Base-by-base conservation (phyloP, 2,797 vertebrate species). In the Pterois miles region DNA sequence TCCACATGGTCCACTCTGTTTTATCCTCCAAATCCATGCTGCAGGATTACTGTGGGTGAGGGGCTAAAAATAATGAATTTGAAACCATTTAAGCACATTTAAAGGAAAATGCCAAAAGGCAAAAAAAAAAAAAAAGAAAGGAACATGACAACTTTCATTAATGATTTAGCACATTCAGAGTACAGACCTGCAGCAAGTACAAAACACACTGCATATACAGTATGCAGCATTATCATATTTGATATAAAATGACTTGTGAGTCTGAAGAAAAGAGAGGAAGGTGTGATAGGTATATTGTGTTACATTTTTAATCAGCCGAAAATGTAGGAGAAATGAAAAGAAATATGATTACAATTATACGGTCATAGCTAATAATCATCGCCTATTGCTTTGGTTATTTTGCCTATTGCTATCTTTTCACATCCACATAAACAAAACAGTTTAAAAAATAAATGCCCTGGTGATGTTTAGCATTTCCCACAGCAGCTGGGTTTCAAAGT, bases 1-100 rank as follows among this genome's bases (percentile, higher is more conserved):
- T 90, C 86, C 88, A 90, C 88, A 87, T 87, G 87, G 73, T 79
- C 78, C 85, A 80, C 87, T 85, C 60, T 9, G 54, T 77, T 86
- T 89, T 84, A 89, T 87, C 85, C 85, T 63, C 40, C 71, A 91
- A 88, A 88, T 88, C 76, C 85, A 76, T 36, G 57, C 73, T 68
- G 75, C 57, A 64, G 83, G 80, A 91, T 91, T 90, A 89, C 43
- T 78, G 84, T 83, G 86, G 89, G 67, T 87, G 78, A 88, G 20
- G 65, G 70, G 36, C 65, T 81, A 62, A 77, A 83, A 82, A 87
- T 87, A 88, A 90, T 85, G 76, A 87, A 78, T 89, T 78, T 78
- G 33, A 88, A 88, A 83, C 16, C 31, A 60, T 80, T 71, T 67
- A 78, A 75, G 29, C 58, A 62, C 40, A 53, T 72, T 71, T 57